A percentile compares a stretch with the other conserved stretches of the same genome.
These are phyloP conservation scores for Pogonocherus hispidulus DNA, from an alignment of 2,888 invertebrate genomes.

Conservation along the genomic window DNA sequence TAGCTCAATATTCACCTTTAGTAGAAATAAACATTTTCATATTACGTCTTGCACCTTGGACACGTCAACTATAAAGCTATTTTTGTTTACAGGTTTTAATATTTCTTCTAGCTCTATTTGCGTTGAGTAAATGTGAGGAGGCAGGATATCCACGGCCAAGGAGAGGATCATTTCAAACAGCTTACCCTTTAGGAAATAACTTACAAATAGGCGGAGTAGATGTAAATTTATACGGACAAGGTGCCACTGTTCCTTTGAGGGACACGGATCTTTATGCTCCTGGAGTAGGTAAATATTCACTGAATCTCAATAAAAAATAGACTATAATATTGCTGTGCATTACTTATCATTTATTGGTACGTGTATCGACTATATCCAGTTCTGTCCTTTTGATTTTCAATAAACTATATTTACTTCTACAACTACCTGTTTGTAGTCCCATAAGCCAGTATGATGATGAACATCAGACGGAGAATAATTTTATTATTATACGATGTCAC, in stretches of 20 bases:
- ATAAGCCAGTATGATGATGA: no score
- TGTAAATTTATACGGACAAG: conserved; percentile 37
- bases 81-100: conserved; percentile 52
- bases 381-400: no score
- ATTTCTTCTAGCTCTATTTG: conserved; percentile 52
- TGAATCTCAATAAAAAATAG: background rate
- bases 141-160: conserved; percentile 47
- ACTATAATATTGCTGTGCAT: background rate
- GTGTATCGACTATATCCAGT: no score
- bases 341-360: no score
- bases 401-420: no score
- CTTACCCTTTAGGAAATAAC: conserved; percentile 35
- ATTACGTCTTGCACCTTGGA: no score
- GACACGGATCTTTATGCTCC: conserved; percentile 41
- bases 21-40: no score
- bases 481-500: no score
- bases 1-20: no score
- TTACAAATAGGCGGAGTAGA: conserved; percentile 39
- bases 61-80: no score
- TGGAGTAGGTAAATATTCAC: conserved; percentile 34
- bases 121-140: conserved; percentile 51
- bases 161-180: conserved; percentile 36
- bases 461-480: no score
- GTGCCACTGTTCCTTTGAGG: conserved; percentile 30
- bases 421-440: no score